phyloP scores from a whole-genome alignment of 92 coral and sea anemone genomes.

The Scolanthus callimorphus region DNA sequence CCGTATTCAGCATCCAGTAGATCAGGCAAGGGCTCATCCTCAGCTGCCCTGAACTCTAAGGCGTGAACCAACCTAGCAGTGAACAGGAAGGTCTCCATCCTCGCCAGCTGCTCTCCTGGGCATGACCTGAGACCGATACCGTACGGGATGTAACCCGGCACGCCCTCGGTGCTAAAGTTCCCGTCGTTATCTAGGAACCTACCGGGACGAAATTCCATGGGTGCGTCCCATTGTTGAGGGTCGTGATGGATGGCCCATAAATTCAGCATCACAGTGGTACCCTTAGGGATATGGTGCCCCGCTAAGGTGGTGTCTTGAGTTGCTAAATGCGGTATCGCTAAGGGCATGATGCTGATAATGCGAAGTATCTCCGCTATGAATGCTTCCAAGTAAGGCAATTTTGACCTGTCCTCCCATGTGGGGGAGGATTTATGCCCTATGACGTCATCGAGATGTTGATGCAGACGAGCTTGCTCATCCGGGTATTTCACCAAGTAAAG shows the following conservation, averaged over 20 bases:
- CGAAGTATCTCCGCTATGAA: conserved; percentile 54
- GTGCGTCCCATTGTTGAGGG: conserved; percentile 49
- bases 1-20: conserved; percentile 47
- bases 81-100: conserved; percentile 51
- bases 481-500: conserved; percentile 59
- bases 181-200: conserved; percentile 60
- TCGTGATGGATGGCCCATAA: conserved; percentile 75
- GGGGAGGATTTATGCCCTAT: conserved; percentile 23
- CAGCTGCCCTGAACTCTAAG: conserved; percentile 33
- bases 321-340: conserved; percentile 64
- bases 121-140: conserved; percentile 66
- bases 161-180: conserved; percentile 18
- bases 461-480: conserved; percentile 44
- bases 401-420: conserved; percentile 47
- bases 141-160: conserved; percentile 42
- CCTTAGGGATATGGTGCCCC: conserved; percentile 60
- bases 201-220: conserved; percentile 58
- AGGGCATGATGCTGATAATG: conserved; percentile 47
- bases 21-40: conserved; percentile 54
- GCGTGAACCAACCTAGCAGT: conserved; percentile 49
- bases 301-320: conserved; percentile 42
- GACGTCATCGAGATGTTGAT: conserved; percentile 56
- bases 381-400: conserved; percentile 55
- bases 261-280: conserved; percentile 53
- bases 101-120: conserved; percentile 69